These are phyloP conservation scores for Sapajus apella DNA, from an alignment of 2,113 vertebrate species.

Conservation along the genomic window DNA sequence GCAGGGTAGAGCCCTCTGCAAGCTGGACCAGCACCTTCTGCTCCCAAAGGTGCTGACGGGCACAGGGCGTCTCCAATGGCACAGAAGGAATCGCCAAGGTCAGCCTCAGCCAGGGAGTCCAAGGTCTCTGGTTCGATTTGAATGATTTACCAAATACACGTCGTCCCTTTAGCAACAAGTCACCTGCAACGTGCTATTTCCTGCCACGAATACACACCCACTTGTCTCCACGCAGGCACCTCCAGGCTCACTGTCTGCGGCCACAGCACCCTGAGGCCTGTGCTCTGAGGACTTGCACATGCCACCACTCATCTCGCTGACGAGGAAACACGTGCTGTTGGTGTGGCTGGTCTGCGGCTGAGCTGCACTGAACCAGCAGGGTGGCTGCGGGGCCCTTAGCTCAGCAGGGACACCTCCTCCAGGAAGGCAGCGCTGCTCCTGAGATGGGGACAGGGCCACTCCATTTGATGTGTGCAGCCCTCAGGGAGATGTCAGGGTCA, in stretches of 20 bases:
- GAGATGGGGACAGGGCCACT: not conserved
- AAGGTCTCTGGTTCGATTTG: not conserved
- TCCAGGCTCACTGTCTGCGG: not conserved
- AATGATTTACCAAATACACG: not conserved
- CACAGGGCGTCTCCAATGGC: not conserved
- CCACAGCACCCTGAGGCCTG: fast-evolving
- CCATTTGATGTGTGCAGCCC: not conserved
- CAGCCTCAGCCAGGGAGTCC: not conserved
- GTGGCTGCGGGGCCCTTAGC: not conserved
- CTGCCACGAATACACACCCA: not conserved
- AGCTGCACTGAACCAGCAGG: not conserved
- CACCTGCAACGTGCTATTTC: not conserved
- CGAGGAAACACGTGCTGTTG: not conserved
- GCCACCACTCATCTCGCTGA: not conserved
- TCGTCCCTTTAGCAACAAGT: not conserved
- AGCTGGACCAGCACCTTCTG: too few species aligned
- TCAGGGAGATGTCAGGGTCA: not conserved
- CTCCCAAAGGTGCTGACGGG: not conserved
- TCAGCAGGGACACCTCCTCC: not conserved
- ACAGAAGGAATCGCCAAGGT: not conserved
- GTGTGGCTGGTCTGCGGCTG: not conserved
- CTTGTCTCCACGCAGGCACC: not conserved
- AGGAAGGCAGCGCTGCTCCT: too few species aligned
- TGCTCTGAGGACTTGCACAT: not conserved
- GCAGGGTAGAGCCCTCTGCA: not conserved